Percentiles rank a stretch among this genome's conserved stretches.
Evolutionary conservation across 2,797 vertebrate genomes (phyloP).

Genomic region (Rhinatrema bivittatum): DNA sequence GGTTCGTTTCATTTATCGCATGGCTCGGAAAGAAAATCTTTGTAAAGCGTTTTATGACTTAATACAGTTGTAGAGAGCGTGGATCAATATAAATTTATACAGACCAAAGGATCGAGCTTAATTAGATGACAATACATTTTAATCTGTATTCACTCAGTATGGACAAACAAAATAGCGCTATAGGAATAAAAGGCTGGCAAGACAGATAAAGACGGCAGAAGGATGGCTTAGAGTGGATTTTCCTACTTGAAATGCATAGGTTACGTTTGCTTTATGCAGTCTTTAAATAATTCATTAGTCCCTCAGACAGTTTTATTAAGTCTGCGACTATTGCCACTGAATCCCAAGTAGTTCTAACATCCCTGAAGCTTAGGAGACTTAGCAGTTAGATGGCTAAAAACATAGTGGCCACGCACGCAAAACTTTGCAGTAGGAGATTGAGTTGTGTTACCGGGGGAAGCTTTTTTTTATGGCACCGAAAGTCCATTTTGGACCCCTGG

Average conservation of each 20-base stretch:
- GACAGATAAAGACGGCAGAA: constrained; percentile 47
- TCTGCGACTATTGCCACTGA: constrained; percentile 32
- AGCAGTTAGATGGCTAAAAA: constrained; percentile 36
- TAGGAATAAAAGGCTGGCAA: constrained; percentile 36
- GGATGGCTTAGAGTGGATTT: constrained; percentile 49
- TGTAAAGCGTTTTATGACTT: constrained; percentile 3
- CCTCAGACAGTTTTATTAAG: constrained; percentile 55
- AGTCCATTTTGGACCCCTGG: not conserved
- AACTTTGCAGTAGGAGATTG: constrained; percentile 2
- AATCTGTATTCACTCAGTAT: constrained; percentile 33
- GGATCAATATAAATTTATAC: constrained; percentile 30
- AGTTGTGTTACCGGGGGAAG: constrained; percentile 6
- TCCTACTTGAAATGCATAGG: constrained; percentile 53
- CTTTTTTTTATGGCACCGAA: not conserved
- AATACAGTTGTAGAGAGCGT: constrained; percentile 8
- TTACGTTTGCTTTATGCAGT: constrained; percentile 53
- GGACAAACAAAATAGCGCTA: constrained; percentile 46
- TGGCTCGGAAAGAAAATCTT: not conserved
- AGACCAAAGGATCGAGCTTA: constrained; percentile 16
- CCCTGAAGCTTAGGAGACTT: constrained; percentile 27
- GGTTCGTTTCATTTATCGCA: no score
- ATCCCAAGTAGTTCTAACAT: constrained; percentile 45
- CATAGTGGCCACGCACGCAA: constrained; percentile 11
- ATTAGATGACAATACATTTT: constrained; percentile 34
- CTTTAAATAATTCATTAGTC: constrained; percentile 62